Evolutionary conservation across 2,797 vertebrate genomes (phyloP).

Genomic region (Loris lydekkerianus): DNA sequence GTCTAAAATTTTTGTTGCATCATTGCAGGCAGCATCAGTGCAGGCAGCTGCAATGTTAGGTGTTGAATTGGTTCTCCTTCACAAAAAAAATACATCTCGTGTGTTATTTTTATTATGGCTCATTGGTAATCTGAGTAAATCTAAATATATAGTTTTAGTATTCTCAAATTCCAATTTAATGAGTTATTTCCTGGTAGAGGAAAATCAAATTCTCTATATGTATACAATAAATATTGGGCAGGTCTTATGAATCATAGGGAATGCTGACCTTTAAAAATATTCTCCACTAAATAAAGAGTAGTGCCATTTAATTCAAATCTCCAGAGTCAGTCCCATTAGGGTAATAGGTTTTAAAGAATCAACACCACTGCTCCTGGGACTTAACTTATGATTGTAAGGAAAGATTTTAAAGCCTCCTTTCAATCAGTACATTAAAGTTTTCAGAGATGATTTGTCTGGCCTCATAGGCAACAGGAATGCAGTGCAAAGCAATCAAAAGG

Average conservation of each 20-base stretch:
- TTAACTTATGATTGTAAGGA: not conserved
- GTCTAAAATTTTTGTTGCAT: not conserved
- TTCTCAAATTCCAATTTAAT: slow-evolving; percentile 3
- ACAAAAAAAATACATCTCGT: not conserved
- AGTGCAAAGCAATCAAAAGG: slow-evolving; percentile 8
- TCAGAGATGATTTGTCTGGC: not conserved
- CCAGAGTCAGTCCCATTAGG: fast-evolving
- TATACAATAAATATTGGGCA: not conserved
- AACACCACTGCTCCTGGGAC: not conserved
- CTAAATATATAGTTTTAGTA: not conserved
- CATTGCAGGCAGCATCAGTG: not conserved
- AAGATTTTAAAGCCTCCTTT: not conserved
- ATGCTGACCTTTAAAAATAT: slow-evolving; percentile 20
- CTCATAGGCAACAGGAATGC: not conserved
- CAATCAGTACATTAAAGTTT: not conserved
- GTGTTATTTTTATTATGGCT: not conserved
- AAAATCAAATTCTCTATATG: not conserved
- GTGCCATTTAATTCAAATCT: not conserved
- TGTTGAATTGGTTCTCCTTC: not conserved
- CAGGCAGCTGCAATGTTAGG: not conserved
- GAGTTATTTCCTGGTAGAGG: not conserved
- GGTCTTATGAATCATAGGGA: not conserved
- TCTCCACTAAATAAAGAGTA: slow-evolving; percentile 10
- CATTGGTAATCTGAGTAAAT: not conserved
- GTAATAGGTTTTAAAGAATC: not conserved